These are phyloP conservation scores for Euura saliciscinereae DNA, from an alignment of 1,140 invertebrate species.

Conservation along the genomic window DNA sequence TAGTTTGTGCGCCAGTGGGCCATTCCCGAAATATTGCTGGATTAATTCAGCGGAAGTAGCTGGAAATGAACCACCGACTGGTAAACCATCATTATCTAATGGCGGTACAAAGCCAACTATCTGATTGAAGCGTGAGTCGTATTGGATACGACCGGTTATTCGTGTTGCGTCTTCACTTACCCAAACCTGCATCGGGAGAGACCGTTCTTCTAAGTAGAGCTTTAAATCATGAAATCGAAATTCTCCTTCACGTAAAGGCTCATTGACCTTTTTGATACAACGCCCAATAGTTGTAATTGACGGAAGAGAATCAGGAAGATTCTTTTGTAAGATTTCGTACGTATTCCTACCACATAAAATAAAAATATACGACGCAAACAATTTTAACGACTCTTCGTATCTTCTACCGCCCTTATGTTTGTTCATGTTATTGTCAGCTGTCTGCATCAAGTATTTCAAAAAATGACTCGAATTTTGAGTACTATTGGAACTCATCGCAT, in stretches of 20 bases:
- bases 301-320: slow-evolving; percentile 2
- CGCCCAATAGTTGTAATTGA: not conserved
- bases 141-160: slow-evolving; percentile 13
- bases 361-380: not conserved
- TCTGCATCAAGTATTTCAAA: not conserved
- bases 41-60: slow-evolving; percentile 16
- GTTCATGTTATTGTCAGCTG: not conserved
- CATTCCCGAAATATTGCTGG: slow-evolving; percentile 10
- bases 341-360: not conserved
- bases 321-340: not conserved
- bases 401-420: not conserved
- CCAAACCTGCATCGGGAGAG: slow-evolving; percentile 9
- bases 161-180: slow-evolving; percentile 20
- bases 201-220: not conserved
- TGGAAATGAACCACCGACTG: not conserved
- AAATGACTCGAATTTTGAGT: not conserved
- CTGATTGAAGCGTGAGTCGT: slow-evolving; percentile 13
- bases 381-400: not conserved
- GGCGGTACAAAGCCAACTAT: slow-evolving; percentile 17
- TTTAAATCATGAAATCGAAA: slow-evolving; percentile 8
- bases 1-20: too few relatives aligned
- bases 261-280: not conserved
- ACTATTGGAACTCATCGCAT: not conserved
- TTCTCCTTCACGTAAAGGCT: slow-evolving; percentile 1
- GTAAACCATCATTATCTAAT: slow-evolving; percentile 7